Percentiles rank a stretch among this genome's conserved stretches.
phyloP scores from a whole-genome alignment of 2,113 vertebrate genomes.

The Misgurnus mizolepis region DNA sequence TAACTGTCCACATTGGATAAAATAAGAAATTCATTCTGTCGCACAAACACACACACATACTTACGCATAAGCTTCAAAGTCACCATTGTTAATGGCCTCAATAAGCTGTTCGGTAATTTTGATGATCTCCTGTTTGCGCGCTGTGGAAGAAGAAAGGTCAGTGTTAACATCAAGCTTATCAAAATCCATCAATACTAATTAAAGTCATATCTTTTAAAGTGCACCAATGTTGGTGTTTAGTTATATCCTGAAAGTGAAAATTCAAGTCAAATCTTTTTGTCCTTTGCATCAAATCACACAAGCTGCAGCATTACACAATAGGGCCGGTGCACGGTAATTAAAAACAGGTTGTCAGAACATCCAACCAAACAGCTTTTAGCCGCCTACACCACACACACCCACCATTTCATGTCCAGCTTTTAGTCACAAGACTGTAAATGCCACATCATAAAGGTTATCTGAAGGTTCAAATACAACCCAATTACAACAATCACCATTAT shows the following conservation, averaged over 20 bases:
- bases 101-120: conserved; percentile 89
- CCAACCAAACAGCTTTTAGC: conserved; percentile 11
- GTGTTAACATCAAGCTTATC: conserved; percentile 1
- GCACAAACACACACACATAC: conserved; percentile 5
- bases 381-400: conserved; percentile 14
- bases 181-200: neutral
- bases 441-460: neutral
- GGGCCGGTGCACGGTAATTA: neutral
- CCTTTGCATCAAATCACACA: neutral
- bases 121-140: conserved; percentile 85
- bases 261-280: neutral
- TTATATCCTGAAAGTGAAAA: neutral
- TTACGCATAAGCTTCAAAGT: conserved; percentile 88
- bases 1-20: neutral
- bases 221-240: neutral
- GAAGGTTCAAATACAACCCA: conserved; percentile 1
- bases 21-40: neutral
- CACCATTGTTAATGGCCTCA: conserved; percentile 84
- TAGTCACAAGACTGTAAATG: conserved; percentile 14
- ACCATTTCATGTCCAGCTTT: conserved; percentile 4
- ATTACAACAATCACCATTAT: neutral
- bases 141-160: conserved; percentile 29
- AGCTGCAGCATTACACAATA: neutral
- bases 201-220: neutral
- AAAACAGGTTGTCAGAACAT: conserved; percentile 23